Base-by-base conservation (phyloP, 2,888 invertebrate genomes). In the Mamestra brassicae region DNA sequence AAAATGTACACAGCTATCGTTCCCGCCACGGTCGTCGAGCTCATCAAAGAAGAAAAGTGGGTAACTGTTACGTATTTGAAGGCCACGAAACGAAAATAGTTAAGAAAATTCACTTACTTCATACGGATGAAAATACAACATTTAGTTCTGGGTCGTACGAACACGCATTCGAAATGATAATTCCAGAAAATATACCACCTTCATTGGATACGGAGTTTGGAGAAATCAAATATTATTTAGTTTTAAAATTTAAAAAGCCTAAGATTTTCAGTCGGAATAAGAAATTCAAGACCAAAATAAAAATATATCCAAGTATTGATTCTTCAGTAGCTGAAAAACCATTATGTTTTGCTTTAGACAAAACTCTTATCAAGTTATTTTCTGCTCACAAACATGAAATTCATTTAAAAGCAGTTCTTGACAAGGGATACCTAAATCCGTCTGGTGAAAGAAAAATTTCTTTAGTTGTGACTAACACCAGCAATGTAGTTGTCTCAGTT, bases 131-230 rank as follows among this genome's bases (percentile, higher is more conserved):
- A 17, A 58, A 62, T 45, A 61, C 4, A 34, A 68, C 34, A 47
- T 36, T 79, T 7, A 66, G 1, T 7, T 60, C 66, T 57, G 84
- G 84, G 10, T 34, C 66, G 5, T 55, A 83, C 15, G 76, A 73
- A n/a, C 45, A 68, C 3, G 45, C 58, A 26, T 83, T 83, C 0
- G 47, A 84, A 64, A 73, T 83, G 13, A 5, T 34, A 11, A 61
- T 83, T 38, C 84, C 82, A 36, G 66, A 73, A 58, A 65, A 83
- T n/a, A 61, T 71, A 60, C 82, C 82, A 17, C 69, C 84, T 11
- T 62, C 84, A 42, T 47, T 81, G 26, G 84, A 75, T 17, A 75
- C 75, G 38, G 57, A 71, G 6, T 36, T 61, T 38, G 72, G 70
- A 36, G 57, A 65, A 68, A 75, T 84, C 10, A 55, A 76, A 52